These are phyloP conservation scores for Acanthisitta chloris DNA, from an alignment of 2,113 vertebrate genomes.

Conservation along the genomic window DNA sequence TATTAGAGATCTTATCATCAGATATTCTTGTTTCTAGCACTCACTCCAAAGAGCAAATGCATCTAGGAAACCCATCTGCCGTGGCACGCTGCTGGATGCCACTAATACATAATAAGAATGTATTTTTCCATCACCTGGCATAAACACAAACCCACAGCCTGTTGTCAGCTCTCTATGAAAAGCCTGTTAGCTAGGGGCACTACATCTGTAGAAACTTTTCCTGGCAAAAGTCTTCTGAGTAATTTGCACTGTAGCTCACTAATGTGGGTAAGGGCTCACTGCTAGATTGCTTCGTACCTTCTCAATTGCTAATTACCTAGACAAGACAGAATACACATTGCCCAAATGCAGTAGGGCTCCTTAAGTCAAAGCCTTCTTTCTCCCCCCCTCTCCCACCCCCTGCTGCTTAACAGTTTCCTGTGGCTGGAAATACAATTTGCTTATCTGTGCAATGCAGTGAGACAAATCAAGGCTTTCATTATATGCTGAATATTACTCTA, in stretches of 20 bases:
- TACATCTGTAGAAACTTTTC: neutral
- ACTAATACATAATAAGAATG: neutral
- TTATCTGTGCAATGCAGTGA: slow-evolving; percentile 44
- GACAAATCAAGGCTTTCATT: slow-evolving; percentile 33
- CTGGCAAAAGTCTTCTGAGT: neutral
- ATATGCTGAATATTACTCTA: neutral
- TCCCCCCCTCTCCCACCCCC: neutral
- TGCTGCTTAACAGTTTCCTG: neutral
- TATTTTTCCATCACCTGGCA: neutral
- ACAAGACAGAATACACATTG: neutral
- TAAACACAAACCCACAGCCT: neutral
- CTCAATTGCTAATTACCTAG: neutral
- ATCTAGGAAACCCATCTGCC: neutral
- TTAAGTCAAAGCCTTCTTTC: neutral
- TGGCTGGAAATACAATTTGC: slow-evolving; percentile 45
- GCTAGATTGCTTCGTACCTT: neutral
- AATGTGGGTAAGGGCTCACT: neutral
- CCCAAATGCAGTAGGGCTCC: neutral
- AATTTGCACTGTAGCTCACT: neutral
- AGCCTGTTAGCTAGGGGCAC: neutral
- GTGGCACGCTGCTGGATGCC: neutral
- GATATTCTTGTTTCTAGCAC: neutral
- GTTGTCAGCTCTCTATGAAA: neutral
- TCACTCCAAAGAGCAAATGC: neutral
- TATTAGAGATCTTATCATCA: neutral